Base-by-base conservation (phyloP, 2,888 invertebrate species). In the Drosophila buzzatii region DNA sequence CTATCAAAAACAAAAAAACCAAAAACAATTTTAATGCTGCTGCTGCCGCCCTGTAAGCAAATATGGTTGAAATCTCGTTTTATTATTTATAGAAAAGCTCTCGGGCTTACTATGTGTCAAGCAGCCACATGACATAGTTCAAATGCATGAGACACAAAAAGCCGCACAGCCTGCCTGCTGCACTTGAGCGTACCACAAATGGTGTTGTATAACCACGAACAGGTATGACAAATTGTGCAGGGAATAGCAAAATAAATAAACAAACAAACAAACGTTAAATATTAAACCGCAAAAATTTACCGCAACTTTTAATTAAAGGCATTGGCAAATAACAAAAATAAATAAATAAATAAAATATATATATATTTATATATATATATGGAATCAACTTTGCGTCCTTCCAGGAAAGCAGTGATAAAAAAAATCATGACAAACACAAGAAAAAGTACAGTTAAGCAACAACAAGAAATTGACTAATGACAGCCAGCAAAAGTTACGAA, bases 221-320 rank as follows among this genome's bases (percentile, higher is more conserved):
- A 55, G 55, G 23, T n/a, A 27, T 27, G 20, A 27, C 55, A 41
- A 23, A 35, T 27, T 18, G 45, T 12, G 31, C 35, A 6, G 16
- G 27, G 27, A 44, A 55, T n/a, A 2, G 39, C 3, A 59, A 18
- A 16, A 27, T 23, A 76, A 42, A 44, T 63, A 71, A 58, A 70
- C 53, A 58, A 23, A 44, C 33, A 20, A 23, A 44, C 33, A 20
- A 7, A 18, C 5, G 58, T 61, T 45, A 70, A 73, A 82, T 60
- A 70, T 57, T 60, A 55, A 73, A 68, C 74, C 81, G 27, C 78
- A 77, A 65, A 70, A 71, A 67, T 73, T 9, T 61, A 20, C 73
- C 71, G 67, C 77, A 83, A 82, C 80, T 83, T 83, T 83, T 83
- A 83, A 85, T 83, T 83, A 85, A 76, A 76, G 63, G 52, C 59